These are phyloP conservation scores for Phoebastria nigripes DNA, from an alignment of 2,797 vertebrate genomes.

Conservation along the genomic window DNA sequence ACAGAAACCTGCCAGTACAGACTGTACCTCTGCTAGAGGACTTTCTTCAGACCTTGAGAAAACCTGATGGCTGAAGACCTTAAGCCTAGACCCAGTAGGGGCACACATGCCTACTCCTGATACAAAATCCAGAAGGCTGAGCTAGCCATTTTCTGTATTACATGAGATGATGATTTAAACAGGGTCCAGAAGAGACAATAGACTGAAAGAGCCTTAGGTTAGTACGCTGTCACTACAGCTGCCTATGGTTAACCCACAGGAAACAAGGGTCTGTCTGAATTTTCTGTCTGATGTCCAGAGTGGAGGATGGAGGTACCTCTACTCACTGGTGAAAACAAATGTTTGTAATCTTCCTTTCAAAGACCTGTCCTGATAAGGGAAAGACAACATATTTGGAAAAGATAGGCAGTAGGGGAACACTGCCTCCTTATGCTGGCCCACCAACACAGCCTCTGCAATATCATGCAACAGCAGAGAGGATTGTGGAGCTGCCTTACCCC, in stretches of 20 bases:
- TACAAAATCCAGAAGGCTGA: not conserved
- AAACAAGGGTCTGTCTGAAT: not conserved
- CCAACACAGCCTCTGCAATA: not conserved
- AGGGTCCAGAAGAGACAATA: not conserved
- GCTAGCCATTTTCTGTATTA: not conserved
- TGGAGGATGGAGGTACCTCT: not conserved
- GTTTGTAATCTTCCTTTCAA: not conserved
- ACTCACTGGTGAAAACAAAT: not conserved
- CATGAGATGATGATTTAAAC: not conserved
- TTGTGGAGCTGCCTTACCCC: not conserved
- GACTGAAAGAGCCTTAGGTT: not conserved
- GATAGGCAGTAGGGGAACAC: not conserved
- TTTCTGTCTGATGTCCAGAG: not conserved
- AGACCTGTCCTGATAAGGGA: not conserved
- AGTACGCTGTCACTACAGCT: not conserved
- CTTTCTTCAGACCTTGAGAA: not conserved
- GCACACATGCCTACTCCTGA: not conserved
- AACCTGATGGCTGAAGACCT: not conserved
- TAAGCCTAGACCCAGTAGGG: not conserved
- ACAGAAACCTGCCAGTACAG: not conserved
- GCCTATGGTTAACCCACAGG: not conserved
- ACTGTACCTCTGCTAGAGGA: not conserved
- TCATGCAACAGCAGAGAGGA: not conserved
- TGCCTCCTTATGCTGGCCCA: not conserved
- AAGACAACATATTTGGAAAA: not conserved